phyloP scores from a whole-genome alignment of 2,113 vertebrate species.

The Centrocercus urophasianus region DNA sequence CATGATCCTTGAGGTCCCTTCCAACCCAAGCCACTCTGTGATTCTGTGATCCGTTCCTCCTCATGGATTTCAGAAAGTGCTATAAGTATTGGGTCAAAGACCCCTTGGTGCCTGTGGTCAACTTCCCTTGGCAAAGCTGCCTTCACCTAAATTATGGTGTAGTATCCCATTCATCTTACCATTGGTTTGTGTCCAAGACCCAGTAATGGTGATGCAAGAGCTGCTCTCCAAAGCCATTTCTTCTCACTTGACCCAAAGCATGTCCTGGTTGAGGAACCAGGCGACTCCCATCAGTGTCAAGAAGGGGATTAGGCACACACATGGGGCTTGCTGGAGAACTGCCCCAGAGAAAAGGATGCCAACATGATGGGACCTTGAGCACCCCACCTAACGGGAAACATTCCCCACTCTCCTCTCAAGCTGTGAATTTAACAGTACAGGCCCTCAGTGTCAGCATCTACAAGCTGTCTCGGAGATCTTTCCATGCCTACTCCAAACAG shows the following conservation, averaged over 20 bases:
- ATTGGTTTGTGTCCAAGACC: too few species aligned
- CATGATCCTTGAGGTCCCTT: too few species aligned
- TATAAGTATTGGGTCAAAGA: too few species aligned
- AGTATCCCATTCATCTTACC: too few species aligned
- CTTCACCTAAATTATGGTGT: too few species aligned
- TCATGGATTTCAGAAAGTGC: background rate
- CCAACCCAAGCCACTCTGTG: too few species aligned
- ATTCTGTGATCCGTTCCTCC: background rate
- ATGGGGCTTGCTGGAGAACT: background rate
- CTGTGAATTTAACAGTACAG: accelerated
- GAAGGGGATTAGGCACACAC: background rate
- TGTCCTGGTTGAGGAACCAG: background rate
- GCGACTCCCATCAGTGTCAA: accelerated
- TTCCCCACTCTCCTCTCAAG: background rate
- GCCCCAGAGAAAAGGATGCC: background rate
- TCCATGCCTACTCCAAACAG: background rate
- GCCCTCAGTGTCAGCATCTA: background rate
- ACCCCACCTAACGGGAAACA: background rate
- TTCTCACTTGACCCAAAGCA: background rate
- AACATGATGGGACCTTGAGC: accelerated
- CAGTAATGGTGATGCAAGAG: background rate
- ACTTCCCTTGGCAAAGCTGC: too few species aligned
- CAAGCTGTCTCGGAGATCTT: background rate
- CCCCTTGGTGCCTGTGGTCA: too few species aligned
- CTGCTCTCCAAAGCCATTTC: background rate